Conservation (phyloP, 2,113 vertebrate species). For the Chloroceryle aenea region DNA sequence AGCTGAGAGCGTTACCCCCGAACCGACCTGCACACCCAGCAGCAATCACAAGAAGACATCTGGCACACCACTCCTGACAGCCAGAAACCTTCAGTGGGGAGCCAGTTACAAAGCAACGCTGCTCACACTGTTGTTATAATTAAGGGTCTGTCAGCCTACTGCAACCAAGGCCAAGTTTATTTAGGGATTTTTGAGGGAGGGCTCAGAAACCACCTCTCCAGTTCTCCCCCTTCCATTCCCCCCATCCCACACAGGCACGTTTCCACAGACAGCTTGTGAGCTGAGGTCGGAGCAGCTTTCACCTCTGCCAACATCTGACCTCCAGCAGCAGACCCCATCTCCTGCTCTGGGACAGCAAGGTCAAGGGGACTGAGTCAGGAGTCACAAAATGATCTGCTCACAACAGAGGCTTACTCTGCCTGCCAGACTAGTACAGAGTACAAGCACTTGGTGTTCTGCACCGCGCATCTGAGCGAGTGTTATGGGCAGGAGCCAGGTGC, state of each 20-base stretch:
- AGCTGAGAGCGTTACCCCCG: neutral
- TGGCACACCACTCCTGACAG: neutral
- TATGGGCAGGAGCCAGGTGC: neutral
- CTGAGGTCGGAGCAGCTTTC: neutral
- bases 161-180: constrained; percentile 2
- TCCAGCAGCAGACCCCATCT: neutral
- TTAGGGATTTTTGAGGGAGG: neutral
- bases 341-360: neutral
- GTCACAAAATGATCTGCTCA: neutral
- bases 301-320: neutral
- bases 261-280: neutral
- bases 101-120: constrained; percentile 22
- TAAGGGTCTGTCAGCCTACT: constrained; percentile 37
- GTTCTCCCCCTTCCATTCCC: neutral
- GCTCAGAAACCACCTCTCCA: neutral
- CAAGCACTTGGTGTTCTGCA: neutral
- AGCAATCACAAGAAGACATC: constrained; percentile 46
- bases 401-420: neutral
- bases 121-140: constrained; percentile 31
- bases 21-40: constrained; percentile 12
- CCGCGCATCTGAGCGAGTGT: neutral
- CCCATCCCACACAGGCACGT: neutral
- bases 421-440: neutral
- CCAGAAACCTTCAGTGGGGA: constrained; percentile 48
- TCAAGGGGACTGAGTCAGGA: neutral